Base-by-base conservation (phyloP, 1,140 invertebrate species). In the Pollicipes pollicipes region DNA sequence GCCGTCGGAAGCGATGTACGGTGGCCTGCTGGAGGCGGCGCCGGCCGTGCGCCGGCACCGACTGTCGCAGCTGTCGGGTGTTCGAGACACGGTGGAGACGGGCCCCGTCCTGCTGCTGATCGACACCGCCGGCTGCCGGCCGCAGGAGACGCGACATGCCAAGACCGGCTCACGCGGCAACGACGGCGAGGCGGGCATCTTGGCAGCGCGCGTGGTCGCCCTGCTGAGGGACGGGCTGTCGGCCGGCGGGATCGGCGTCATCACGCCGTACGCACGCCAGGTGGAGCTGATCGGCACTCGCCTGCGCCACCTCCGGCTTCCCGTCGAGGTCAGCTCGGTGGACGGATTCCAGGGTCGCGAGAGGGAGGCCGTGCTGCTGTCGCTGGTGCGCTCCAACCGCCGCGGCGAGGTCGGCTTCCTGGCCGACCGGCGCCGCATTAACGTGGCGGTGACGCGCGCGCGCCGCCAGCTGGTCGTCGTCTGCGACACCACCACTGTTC, bases 261-360 rank as follows among this genome's bases (percentile, higher is more conserved):
- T 86, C 72, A 82, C 84, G 28, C 85, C 85, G 0, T 86, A 86
- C 74, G 82, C 83, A 13, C 37, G 73, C 26, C 71, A 81, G 81
- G 81, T 82, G 66, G 81, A 82, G 28, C 71, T 82, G 6, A 70
- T 83, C 67, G 70, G n/a, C n/a, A n/a, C n/a, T n/a, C n/a, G 77
- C 10, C 73, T 78, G 45, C 72, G 82, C 69, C 74, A 74, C 30
- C 76, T 79, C 68, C 80, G 77, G 73, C 79, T 81, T 4, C 83
- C 37, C 32, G 70, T 84, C 2, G 83, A 84, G 75, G 80, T 85
- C 13, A 83, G 81, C 72, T 83, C 83, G 16, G 85, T 87, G 0
- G 85, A 87, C 78, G 84, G 84, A 13, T 84, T 84, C 73, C 83
- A 84, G 76, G 83, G 83, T 1, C 73, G 83, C 72, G 83, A 84